Conservation (phyloP, 2,113 vertebrate genomes). For the Hippocampus abdominalis region DNA sequence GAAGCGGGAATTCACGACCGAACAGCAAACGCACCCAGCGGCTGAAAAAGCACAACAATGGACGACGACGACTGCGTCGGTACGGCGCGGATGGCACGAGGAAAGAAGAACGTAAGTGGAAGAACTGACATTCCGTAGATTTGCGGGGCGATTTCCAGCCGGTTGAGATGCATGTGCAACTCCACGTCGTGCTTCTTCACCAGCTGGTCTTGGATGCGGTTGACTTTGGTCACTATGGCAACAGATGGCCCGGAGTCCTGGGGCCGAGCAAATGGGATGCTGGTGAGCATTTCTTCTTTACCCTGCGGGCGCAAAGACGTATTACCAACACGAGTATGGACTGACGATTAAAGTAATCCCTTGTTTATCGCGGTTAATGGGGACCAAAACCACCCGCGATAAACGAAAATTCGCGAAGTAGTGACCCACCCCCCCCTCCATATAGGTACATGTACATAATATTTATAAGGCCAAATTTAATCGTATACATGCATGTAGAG, state of each 20-base stretch:
- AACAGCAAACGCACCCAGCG: slow-evolving; percentile 95
- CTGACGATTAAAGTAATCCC: too few relatives aligned
- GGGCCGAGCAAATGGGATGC: slow-evolving; percentile 92
- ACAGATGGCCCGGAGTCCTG: slow-evolving; percentile 94
- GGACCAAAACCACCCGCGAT: too few relatives aligned
- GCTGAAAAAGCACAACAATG: slow-evolving; percentile 61
- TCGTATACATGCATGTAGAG: too few relatives aligned
- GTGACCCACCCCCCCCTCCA: too few relatives aligned
- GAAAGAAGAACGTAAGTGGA: background rate
- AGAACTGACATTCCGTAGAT: slow-evolving; percentile 97
- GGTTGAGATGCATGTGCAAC: slow-evolving; percentile 94
- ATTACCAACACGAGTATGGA: background rate
- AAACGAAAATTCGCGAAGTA: too few relatives aligned
- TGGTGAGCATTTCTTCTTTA: slow-evolving; percentile 88
- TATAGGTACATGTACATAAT: too few relatives aligned
- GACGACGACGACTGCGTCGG: slow-evolving; percentile 34
- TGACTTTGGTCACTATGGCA: slow-evolving; percentile 96
- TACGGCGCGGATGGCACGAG: slow-evolving; percentile 28
- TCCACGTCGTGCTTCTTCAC: slow-evolving; percentile 95
- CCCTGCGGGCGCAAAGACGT: slow-evolving; percentile 71
- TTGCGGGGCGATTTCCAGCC: slow-evolving; percentile 96
- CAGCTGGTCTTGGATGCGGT: slow-evolving; percentile 96
- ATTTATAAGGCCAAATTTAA: too few relatives aligned
- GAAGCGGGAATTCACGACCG: slow-evolving; percentile 91
- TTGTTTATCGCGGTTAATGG: too few relatives aligned